Conservation (phyloP, 2,888 invertebrate species). For the Phaedon cochleariae region DNA sequence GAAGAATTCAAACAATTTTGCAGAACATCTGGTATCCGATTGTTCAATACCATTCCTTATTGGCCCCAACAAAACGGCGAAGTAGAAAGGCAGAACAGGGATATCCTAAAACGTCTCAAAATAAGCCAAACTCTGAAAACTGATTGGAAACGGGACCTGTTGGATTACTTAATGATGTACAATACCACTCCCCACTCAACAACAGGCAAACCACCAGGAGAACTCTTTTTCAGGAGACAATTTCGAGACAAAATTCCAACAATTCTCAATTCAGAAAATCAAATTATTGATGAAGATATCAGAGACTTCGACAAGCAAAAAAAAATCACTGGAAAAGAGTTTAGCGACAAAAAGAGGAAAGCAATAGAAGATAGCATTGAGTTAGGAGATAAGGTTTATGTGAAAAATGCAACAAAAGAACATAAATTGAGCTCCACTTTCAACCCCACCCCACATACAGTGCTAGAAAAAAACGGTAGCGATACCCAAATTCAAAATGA, state of each 20-base stretch:
- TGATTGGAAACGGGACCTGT: no score
- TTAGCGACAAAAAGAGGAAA: no score
- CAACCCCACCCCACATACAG: constrained; percentile 22
- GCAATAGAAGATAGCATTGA: background rate
- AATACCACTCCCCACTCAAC: no score
- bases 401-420: constrained; percentile 23
- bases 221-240: no score
- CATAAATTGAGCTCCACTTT: constrained; percentile 28
- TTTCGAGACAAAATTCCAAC: no score
- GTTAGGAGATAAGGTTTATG: constrained; percentile 22
- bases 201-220: no score
- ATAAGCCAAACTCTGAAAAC: constrained; percentile 38
- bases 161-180: no score
- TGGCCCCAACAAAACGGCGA: constrained; percentile 47
- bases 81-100: constrained; percentile 45
- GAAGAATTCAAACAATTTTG: background rate
- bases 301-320: no score
- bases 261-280: no score
- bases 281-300: no score
- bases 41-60: no score
- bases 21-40: constrained; percentile 12
- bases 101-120: constrained; percentile 43
- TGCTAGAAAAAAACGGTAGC: constrained; percentile 19
- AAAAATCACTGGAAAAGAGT: no score
- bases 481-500: constrained; percentile 24